Evolutionary conservation across 2,113 vertebrate species (phyloP).

Genomic region (Aptenodytes forsteri): DNA sequence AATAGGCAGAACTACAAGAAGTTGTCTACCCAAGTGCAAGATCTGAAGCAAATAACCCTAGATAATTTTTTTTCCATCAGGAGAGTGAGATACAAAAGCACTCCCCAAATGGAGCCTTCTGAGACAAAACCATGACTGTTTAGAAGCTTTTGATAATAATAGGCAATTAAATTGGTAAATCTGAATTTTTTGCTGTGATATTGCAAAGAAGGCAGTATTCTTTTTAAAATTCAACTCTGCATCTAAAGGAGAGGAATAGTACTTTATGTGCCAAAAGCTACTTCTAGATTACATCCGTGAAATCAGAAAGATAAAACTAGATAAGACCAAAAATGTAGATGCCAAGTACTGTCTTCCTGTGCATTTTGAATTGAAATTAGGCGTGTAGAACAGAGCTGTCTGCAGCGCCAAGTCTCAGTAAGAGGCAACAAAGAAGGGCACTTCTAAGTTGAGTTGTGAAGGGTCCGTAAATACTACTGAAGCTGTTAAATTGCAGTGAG

Average conservation of each 20-base stretch:
- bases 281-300: conserved; percentile 23
- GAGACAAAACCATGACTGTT: background rate
- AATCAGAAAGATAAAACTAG: conserved; percentile 30
- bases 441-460: background rate
- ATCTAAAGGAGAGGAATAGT: background rate
- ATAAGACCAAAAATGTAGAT: background rate
- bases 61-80: background rate
- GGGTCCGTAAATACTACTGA: background rate
- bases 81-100: background rate
- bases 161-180: conserved; percentile 39
- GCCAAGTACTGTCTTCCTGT: background rate
- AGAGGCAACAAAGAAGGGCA: background rate
- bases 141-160: conserved; percentile 39
- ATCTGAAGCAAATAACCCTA: background rate
- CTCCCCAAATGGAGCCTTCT: background rate
- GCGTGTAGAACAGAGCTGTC: background rate
- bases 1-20: background rate
- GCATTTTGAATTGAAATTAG: background rate
- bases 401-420: background rate
- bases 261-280: conserved; percentile 1
- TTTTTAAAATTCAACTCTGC: conserved; percentile 14
- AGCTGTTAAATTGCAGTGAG: background rate
- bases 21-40: background rate
- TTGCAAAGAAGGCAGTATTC: background rate
- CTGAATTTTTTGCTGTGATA: background rate